Conservation (phyloP, 2,113 vertebrate species). For the Shinisaurus crocodilurus region DNA sequence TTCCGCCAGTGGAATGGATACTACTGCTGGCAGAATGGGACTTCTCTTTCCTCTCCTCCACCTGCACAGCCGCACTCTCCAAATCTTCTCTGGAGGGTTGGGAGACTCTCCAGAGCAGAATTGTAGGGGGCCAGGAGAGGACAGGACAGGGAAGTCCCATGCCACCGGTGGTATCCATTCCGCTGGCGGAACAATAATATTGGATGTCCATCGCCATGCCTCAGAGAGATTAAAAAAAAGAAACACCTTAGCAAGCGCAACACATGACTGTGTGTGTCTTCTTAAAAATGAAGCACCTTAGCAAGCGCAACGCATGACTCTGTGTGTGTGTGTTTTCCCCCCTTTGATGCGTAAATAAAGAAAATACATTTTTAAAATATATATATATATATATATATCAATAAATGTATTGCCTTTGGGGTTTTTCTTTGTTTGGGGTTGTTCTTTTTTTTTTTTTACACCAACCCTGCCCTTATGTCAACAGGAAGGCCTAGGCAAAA, state of each 20-base stretch:
- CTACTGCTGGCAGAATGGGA: too few relatives aligned
- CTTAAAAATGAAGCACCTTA: not conserved
- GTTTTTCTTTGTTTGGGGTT: not conserved
- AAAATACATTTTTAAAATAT: constrained; percentile 77
- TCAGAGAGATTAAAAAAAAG: not conserved
- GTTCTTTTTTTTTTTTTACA: constrained; percentile 62
- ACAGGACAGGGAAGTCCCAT: too few relatives aligned
- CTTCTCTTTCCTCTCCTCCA: too few relatives aligned
- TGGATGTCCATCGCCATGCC: not conserved
- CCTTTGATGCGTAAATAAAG: constrained; percentile 80
- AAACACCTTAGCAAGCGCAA: constrained; percentile 6
- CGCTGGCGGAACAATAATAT: too few relatives aligned
- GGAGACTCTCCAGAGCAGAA: too few relatives aligned
- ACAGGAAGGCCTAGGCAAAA: constrained; percentile 95
- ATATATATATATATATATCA: too few relatives aligned
- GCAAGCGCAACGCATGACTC: constrained; percentile 57
- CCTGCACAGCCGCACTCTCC: too few relatives aligned
- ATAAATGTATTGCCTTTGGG: constrained; percentile 76
- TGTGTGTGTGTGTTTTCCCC: constrained; percentile 42
- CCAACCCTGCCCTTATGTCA: constrained; percentile 89
- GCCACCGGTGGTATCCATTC: too few relatives aligned
- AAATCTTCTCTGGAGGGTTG: too few relatives aligned
- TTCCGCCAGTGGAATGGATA: too few relatives aligned
- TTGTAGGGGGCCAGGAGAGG: too few relatives aligned
- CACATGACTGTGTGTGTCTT: constrained; percentile 70